A percentile compares a stretch with the other conserved stretches of the same genome.
Conservation (phyloP, 2,888 invertebrate species). For the Onchidella celtica region DNA sequence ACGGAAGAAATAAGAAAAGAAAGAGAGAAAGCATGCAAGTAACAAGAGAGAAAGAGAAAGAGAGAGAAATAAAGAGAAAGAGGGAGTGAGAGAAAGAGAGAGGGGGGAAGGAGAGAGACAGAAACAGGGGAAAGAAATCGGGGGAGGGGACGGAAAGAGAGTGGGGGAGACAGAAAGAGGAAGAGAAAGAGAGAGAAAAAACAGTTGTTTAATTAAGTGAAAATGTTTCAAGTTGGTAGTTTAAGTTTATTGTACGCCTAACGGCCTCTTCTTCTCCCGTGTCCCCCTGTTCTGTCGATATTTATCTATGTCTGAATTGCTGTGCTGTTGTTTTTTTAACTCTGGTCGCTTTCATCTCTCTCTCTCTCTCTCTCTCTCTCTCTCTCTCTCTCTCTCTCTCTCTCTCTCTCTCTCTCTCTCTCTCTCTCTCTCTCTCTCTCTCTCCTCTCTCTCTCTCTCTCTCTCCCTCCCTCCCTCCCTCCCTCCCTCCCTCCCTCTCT, state of each 20-base stretch:
- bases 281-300: not conserved
- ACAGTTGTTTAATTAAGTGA: no score
- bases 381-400: not conserved
- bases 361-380: conserved; percentile 20
- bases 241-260: no score
- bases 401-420: not conserved
- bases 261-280: not conserved
- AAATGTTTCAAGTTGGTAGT: no score
- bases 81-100: conserved; percentile 8
- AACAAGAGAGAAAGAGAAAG: not conserved
- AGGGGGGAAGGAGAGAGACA: not conserved
- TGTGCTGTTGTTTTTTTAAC: not conserved
- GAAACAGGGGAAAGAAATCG: not conserved
- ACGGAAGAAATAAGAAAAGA: not conserved
- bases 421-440: not conserved
- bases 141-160: no score
- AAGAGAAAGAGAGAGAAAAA: not conserved
- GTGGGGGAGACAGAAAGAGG: not conserved
- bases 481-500: conserved; percentile 10
- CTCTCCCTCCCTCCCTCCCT: conserved; percentile 7
- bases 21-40: not conserved
- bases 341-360: no score
- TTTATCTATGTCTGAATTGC: not conserved
- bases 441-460: conserved; percentile 11
- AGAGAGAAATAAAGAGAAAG: not conserved